Base-by-base conservation (phyloP, 2,797 vertebrate genomes). In the Bovichtus variegatus region DNA sequence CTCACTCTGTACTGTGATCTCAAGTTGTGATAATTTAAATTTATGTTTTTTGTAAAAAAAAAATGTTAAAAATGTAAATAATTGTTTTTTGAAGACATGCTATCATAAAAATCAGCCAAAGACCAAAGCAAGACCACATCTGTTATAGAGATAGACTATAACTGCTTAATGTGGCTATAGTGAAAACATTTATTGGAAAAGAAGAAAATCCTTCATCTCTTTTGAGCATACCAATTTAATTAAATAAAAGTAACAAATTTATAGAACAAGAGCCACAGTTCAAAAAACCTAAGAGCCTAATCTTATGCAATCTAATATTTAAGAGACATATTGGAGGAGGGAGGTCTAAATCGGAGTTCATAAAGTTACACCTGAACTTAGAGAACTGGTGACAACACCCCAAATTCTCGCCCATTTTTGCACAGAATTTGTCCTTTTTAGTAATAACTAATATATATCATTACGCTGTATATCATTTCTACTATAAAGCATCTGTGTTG, bases 1-100 rank as follows among this genome's bases (percentile, higher is more conserved):
- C 41, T 77, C 9, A 25, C 88, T 83, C 31, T 74, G 63, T 43
- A 19, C 80, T 78, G 50, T 82, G 85, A 92, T 90, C 72, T 74
- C n/a, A 74, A 61, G 68, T 73, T 66, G 55, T 69, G 84, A 92
- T 91, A 68, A 89, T 84, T 88, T 79, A 62, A 69, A 92, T 91
- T 93, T 91, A 92, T 75, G 78, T 21, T 46, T 78, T 62, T 46
- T 67, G 36, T 27, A 34, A 54, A 69, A 66, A 58, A 47, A 53
- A 34, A 44, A 16, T 7, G n/a, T 47, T 34, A 36, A 29, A 41
- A 73, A 65, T 77, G 41, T 64, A 80, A 84, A 87, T 74, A 83
- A 75, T 74, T 77, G 79, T 5, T 61, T 74, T 81, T 69, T 71
- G 21, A 66, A 78, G 80, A 80, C 67, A 23, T 13, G 3, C 15